Conservation (phyloP, 2,113 vertebrate genomes). For the Daubentonia madagascariensis region DNA sequence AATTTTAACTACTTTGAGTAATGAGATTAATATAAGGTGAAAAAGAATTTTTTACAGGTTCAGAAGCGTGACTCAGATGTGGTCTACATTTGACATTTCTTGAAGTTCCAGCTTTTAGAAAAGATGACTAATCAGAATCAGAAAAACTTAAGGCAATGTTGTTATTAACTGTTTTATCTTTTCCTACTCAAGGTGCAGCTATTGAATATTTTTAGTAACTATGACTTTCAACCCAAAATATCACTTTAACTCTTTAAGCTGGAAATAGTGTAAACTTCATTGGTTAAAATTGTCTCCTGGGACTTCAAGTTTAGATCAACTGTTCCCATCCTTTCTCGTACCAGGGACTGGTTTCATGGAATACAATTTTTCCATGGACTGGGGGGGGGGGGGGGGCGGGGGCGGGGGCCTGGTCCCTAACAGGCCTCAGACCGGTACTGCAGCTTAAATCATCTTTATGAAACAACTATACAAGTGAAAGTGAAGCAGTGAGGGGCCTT, state of each 20-base stretch:
- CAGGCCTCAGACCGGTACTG: too few relatives aligned
- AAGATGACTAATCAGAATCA: conserved; percentile 7
- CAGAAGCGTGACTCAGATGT: conserved; percentile 79
- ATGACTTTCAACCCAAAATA: not conserved
- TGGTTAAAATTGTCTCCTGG: not conserved
- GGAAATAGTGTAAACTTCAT: not conserved
- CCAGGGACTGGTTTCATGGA: too few relatives aligned
- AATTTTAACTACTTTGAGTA: not conserved
- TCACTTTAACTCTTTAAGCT: not conserved
- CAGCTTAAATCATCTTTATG: not conserved
- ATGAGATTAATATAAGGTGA: not conserved
- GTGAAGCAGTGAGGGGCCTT: not conserved
- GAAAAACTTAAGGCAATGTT: not conserved
- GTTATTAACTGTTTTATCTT: not conserved
- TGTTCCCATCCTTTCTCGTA: too few relatives aligned
- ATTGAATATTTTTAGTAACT: not conserved
- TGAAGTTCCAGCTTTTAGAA: not conserved
- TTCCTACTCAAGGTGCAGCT: not conserved
- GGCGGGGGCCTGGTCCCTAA: too few relatives aligned
- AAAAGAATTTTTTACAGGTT: conserved; percentile 70
- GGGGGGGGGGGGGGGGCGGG: too few relatives aligned
- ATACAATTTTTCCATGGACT: too few relatives aligned
- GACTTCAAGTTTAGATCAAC: not conserved
- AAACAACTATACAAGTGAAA: not conserved
- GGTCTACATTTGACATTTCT: conserved; percentile 80